Evolutionary conservation across 2,113 vertebrate species (phyloP).

Genomic region (Rhagologus leucostigma): DNA sequence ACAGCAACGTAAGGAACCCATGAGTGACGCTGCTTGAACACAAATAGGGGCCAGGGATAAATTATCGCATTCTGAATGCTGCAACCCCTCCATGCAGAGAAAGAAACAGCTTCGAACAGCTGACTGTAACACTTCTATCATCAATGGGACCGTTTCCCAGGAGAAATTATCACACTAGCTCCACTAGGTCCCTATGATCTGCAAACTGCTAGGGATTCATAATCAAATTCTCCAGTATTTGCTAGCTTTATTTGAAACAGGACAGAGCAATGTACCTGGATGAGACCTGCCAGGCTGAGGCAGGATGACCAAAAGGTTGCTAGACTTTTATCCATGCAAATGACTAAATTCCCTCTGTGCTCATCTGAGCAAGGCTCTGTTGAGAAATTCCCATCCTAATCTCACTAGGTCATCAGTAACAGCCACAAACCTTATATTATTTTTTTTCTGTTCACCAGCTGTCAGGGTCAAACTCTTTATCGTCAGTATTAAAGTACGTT

Average conservation of each 20-base stretch:
- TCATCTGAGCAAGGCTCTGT: background rate
- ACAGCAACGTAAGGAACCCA: background rate
- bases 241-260: background rate
- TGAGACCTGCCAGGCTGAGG: background rate
- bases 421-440: background rate
- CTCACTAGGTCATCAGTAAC: background rate
- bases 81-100: rapidly evolving
- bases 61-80: background rate
- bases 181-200: background rate
- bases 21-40: background rate
- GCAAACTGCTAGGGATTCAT: background rate
- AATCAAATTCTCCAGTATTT: background rate
- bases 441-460: background rate
- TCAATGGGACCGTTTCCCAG: background rate
- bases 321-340: background rate
- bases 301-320: background rate
- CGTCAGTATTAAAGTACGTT: background rate
- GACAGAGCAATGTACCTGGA: background rate
- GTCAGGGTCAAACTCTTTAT: background rate
- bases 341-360: background rate
- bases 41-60: background rate
- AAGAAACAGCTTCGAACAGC: background rate
- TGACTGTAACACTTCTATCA: background rate
- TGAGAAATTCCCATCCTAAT: background rate
- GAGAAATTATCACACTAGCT: background rate